Evolutionary conservation across 1,140 invertebrate species (phyloP).

Genomic region (Teleogryllus occipitalis): DNA sequence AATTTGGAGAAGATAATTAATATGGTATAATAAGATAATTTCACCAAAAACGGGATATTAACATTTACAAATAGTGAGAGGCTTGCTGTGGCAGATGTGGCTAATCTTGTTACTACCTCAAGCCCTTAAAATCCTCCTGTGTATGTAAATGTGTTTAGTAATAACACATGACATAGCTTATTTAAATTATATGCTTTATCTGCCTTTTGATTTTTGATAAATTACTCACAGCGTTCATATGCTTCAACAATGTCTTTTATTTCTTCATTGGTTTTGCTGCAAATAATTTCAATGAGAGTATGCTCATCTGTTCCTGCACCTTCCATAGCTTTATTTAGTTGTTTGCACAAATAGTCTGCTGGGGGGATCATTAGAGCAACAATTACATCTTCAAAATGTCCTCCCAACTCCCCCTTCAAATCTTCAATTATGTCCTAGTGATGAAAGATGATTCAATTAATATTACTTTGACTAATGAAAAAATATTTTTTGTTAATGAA

Average conservation of each 20-base stretch:
- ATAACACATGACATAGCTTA: no score
- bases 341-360: conserved; percentile 58
- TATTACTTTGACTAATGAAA: neutral
- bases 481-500: neutral
- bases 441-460: no score
- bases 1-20: no score
- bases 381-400: conserved; percentile 70
- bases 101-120: no score
- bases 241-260: conserved; percentile 52
- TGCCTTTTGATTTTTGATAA: conserved; percentile 26
- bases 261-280: conserved; percentile 56
- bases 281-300: conserved; percentile 60
- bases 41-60: no score
- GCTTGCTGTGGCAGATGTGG: no score
- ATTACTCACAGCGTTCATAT: conserved; percentile 52
- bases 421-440: conserved; percentile 60
- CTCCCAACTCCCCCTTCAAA: conserved; percentile 63
- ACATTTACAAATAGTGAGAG: no score
- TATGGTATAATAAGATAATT: no score
- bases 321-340: conserved; percentile 59
- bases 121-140: no score
- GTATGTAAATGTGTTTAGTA: no score
- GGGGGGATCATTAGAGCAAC: conserved; percentile 61
- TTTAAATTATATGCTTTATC: no score
- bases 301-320: conserved; percentile 52